These are phyloP conservation scores for Vulpes ferrilata DNA, from an alignment of 2,113 vertebrate species.

Conservation along the genomic window DNA sequence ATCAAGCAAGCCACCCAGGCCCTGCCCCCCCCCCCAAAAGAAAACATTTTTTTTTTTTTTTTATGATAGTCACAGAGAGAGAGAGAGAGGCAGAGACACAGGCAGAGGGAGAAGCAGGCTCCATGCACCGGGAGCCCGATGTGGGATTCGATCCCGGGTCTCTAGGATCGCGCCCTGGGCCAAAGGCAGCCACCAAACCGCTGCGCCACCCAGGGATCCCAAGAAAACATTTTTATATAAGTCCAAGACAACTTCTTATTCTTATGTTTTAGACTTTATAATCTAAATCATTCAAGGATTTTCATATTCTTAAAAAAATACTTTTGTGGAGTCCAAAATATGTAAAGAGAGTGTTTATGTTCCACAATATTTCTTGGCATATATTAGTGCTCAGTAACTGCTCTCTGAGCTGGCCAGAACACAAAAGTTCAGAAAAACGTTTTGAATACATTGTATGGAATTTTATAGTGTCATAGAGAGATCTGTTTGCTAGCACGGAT, in stretches of 20 bases:
- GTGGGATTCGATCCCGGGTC: too few relatives aligned
- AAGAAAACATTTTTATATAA: slow-evolving; percentile 8
- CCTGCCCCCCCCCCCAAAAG: too few relatives aligned
- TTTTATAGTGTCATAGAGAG: neutral
- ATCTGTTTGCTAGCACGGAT: neutral
- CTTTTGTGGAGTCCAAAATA: neutral
- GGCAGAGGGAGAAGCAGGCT: too few relatives aligned
- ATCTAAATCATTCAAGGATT: neutral
- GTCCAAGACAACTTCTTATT: neutral
- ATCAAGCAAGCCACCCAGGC: neutral
- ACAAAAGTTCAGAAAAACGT: neutral
- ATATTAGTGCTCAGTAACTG: neutral
- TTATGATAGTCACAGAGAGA: too few relatives aligned
- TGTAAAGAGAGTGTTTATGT: neutral
- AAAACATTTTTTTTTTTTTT: too few relatives aligned
- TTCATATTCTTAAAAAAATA: slow-evolving; percentile 1
- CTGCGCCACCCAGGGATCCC: too few relatives aligned
- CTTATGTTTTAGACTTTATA: slow-evolving; percentile 17
- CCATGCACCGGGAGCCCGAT: too few relatives aligned
- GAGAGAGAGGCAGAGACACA: too few relatives aligned
- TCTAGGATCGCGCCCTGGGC: too few relatives aligned
- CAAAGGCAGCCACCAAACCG: too few relatives aligned
- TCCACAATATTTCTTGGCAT: neutral
- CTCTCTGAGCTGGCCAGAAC: slow-evolving; percentile 1
- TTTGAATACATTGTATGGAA: neutral